Base-by-base conservation (phyloP, 2,888 invertebrate species). In the Aspidapion aeneum region DNA sequence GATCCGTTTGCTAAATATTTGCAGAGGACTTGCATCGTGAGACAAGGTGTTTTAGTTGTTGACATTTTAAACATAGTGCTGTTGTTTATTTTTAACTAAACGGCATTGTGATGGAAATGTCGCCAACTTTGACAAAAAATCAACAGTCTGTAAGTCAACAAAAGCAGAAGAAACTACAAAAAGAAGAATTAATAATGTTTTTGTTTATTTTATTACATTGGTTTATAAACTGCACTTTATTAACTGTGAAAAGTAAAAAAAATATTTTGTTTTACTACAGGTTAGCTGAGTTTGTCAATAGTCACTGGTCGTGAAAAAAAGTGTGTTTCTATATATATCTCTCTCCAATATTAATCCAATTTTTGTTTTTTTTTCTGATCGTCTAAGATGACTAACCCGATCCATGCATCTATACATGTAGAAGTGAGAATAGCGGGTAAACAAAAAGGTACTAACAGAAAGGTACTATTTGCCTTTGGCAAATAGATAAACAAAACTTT, bases 61-160 rank as follows among this genome's bases (percentile, higher is more conserved):
- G 80, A 80, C 80, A 80, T 80, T 80, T 80, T 80, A 78, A 80
- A 75, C 80, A 80, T 80, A 80, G 80, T 79, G 79, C 79, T 78
- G 78, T 79, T 79, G 78, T 78, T 76, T 74, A 71, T 70, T 69
- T 73, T 75, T 65, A 72, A 74, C 71, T 75, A 77, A 78, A 77
- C 77, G 77, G 78, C 80, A 79, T 78, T 78, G 74, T 79, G 79
- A 77, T 79, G 76, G 76, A 80, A 80, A 79, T 80, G 80, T 79
- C 77, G 75, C 73, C 79, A 74, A 74, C 78, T 79, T 72, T 72
- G 74, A 74, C 76, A 75, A 73, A 35, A 35, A 35, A 35, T 35
- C 35, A 35, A 35, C 35, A 35, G 35, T 7, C 3, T 7, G 3
- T 35, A 7, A 12, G 5, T 3, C 3, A 35, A 3, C 3, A 3